phyloP scores from a whole-genome alignment of 2,797 vertebrate genomes.

The Setipinna tenuifilis region DNA sequence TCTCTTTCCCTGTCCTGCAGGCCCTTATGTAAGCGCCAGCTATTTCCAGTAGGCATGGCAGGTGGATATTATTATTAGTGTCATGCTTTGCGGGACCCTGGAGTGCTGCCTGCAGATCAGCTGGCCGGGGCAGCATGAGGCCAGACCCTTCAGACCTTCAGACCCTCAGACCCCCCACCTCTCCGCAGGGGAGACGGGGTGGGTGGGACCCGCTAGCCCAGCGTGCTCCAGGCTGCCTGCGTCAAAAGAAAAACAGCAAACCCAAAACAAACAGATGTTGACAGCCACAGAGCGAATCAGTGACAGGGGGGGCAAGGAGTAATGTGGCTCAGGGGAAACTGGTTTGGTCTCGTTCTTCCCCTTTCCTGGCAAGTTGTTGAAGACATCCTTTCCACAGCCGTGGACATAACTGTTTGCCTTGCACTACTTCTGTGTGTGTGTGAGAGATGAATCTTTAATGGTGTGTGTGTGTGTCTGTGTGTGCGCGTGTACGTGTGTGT shows the following conservation, averaged over 20 bases:
- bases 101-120: slow-evolving; percentile 59
- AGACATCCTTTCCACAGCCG: not conserved
- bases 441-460: not conserved
- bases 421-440: not conserved
- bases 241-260: not conserved
- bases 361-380: not conserved
- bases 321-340: not conserved
- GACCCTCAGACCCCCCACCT: no score
- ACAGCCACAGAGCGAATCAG: not conserved
- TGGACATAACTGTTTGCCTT: not conserved
- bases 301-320: no score
- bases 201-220: not conserved
- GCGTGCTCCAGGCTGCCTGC: not conserved
- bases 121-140: slow-evolving; percentile 40
- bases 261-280: slow-evolving; percentile 16
- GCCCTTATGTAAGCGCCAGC: slow-evolving; percentile 66
- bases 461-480: not conserved
- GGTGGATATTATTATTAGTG: slow-evolving; percentile 66
- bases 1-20: not conserved
- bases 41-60: slow-evolving; percentile 55
- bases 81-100: slow-evolving; percentile 59
- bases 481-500: not conserved
- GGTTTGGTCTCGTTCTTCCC: not conserved
- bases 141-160: not conserved
- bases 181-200: not conserved